Percentiles rank a stretch among this genome's conserved stretches.
Evolutionary conservation across 2,888 invertebrate genomes (phyloP).

Genomic region (Muschampia plurimacula): DNA sequence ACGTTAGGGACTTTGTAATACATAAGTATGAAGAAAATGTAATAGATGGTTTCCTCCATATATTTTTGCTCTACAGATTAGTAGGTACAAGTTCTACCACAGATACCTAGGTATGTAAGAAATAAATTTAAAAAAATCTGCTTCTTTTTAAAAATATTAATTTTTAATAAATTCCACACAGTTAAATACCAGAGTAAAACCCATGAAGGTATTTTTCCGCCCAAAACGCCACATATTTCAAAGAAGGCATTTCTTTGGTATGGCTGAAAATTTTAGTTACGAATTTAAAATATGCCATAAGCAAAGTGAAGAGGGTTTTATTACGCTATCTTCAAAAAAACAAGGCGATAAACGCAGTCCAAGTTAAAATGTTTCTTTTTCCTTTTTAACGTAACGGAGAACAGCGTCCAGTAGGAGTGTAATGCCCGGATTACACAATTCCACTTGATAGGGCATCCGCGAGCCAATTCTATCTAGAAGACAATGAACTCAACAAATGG

Average conservation of each 20-base stretch:
- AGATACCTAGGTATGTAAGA: too few relatives aligned
- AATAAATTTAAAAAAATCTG: too few relatives aligned
- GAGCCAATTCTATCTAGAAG: conserved; percentile 37
- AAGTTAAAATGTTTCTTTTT: conserved; percentile 28
- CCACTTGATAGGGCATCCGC: conserved; percentile 35
- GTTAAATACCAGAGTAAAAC: neutral
- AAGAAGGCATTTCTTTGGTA: neutral
- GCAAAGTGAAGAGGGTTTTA: neutral
- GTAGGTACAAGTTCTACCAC: too few relatives aligned
- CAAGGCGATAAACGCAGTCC: conserved; percentile 13
- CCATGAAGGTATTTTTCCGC: neutral
- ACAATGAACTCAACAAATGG: conserved; percentile 36
- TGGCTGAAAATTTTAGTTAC: neutral
- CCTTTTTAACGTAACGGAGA: conserved; percentile 25
- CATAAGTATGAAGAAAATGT: too few relatives aligned
- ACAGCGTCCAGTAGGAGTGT: conserved; percentile 31
- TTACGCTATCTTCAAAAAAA: conserved; percentile 3
- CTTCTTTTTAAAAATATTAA: too few relatives aligned
- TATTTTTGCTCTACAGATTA: too few relatives aligned
- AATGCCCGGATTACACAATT: conserved; percentile 37
- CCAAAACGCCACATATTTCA: neutral
- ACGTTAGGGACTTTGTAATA: too few relatives aligned
- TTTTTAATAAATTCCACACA: too few relatives aligned
- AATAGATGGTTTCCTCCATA: too few relatives aligned
- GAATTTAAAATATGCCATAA: neutral